phyloP scores from a whole-genome alignment of 2,113 vertebrate genomes.

The Rhipidura dahli region DNA sequence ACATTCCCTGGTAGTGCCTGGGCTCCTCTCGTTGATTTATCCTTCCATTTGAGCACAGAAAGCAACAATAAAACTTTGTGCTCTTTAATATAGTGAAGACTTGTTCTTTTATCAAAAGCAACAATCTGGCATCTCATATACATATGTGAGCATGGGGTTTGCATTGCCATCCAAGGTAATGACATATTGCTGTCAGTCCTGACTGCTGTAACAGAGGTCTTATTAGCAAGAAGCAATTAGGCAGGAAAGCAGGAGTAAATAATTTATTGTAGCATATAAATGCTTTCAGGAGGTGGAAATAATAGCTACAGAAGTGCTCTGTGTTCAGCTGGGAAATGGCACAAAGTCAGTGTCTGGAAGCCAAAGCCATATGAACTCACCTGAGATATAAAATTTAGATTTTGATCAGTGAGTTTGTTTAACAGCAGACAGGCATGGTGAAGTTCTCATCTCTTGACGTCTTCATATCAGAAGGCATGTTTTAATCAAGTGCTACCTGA shows the following conservation, averaged over 20 bases:
- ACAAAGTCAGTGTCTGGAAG: neutral
- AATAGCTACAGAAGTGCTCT: neutral
- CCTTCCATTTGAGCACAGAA: neutral
- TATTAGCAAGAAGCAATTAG: neutral
- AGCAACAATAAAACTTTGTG: neutral
- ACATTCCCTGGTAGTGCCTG: neutral
- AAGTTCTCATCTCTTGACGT: neutral
- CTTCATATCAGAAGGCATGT: neutral
- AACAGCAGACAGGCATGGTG: neutral
- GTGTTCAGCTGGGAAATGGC: neutral
- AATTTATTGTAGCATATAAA: neutral
- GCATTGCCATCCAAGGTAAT: neutral
- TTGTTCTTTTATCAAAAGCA: neutral
- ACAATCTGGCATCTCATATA: neutral
- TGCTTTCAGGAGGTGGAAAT: neutral
- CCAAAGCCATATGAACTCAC: neutral
- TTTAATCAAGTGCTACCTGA: neutral
- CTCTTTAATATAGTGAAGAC: neutral
- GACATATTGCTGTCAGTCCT: neutral
- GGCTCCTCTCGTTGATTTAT: neutral
- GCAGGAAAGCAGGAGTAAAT: neutral
- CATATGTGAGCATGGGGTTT: neutral
- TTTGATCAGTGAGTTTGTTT: neutral
- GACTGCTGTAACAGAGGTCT: neutral
- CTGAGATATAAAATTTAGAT: neutral